phyloP scores from a whole-genome alignment of 2,797 vertebrate genomes.

The Petrocephalus schoutedeni region DNA sequence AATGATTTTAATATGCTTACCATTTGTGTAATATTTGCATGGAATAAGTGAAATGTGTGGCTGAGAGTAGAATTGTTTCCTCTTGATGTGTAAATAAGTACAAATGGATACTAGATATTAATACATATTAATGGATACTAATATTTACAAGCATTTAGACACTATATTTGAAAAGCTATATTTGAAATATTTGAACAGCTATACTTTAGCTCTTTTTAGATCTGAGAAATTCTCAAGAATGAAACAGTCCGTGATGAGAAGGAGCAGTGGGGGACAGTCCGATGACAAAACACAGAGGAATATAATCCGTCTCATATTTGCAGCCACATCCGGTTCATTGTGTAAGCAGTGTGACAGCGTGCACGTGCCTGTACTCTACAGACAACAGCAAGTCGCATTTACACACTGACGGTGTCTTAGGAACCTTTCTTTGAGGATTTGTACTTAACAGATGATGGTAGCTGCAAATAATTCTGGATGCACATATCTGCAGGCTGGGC shows the following conservation, averaged over 20 bases:
- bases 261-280: background rate
- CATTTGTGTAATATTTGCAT: background rate
- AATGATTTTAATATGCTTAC: background rate
- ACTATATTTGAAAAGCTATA: background rate
- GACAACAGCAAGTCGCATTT: background rate
- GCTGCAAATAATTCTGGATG: slow-evolving; percentile 3
- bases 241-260: background rate
- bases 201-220: background rate
- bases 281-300: background rate
- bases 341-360: background rate
- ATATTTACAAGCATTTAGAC: background rate
- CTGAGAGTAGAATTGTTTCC: background rate
- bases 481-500: background rate
- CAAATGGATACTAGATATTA: background rate
- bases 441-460: background rate
- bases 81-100: background rate
- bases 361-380: background rate
- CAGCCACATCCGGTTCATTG: background rate
- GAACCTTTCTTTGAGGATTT: background rate
- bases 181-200: background rate
- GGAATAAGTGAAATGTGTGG: background rate
- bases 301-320: background rate
- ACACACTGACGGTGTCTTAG: background rate
- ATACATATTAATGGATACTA: background rate
- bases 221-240: background rate